Evolutionary conservation across 1,140 invertebrate genomes (phyloP), one percentile per base, ranked within the genome.

Genomic region (Harpegnathos saltator): DNA sequence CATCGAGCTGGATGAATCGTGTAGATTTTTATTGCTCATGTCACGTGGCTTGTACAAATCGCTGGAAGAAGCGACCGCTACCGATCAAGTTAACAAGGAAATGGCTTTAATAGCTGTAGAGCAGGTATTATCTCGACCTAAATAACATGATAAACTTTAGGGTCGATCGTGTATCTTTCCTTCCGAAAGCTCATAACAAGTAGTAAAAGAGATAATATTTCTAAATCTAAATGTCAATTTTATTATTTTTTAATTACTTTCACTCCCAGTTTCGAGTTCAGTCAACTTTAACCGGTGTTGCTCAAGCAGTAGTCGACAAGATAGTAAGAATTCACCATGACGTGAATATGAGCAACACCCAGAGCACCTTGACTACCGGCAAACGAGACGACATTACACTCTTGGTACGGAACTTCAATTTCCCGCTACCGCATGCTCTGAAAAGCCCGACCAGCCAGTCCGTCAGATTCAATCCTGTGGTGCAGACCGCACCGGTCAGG

Each of bases 281-380:
- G 90, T 95, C 96, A 0, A 97, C 97, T 5, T 94, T 98, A 69
- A 97, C 96, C 44, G 96, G 97, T 29, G 97, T 98, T 50, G 97
- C 97, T 50, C 98, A 98, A 94, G 97, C 97, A 2, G 97, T 98
- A 0, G 96, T 98, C 0, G 97, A 98, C 90, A 97, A 97, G 94
- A 96, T 98, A 11, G 97, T 97, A 5, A 94, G 97, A 65, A 96
- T 97, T 72, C 98, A 98, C 91, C 97, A 98, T 83, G 97, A 98
- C 72, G 95, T 96, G 72, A 98, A 96, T 89, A 96, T 97, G 94
- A 96, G 95, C 73, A 95, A 95, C 72, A 95, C 94, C 9, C 84
- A 95, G 72, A 95, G 91, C 58, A 94, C 93, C 5, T 91, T 95
- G 90, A 94, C 94, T 5, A 90, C 89, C 56, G 92, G 93, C 22